These are phyloP conservation scores for Apeltes quadracus DNA, from an alignment of 2,113 vertebrate species.

Conservation along the genomic window DNA sequence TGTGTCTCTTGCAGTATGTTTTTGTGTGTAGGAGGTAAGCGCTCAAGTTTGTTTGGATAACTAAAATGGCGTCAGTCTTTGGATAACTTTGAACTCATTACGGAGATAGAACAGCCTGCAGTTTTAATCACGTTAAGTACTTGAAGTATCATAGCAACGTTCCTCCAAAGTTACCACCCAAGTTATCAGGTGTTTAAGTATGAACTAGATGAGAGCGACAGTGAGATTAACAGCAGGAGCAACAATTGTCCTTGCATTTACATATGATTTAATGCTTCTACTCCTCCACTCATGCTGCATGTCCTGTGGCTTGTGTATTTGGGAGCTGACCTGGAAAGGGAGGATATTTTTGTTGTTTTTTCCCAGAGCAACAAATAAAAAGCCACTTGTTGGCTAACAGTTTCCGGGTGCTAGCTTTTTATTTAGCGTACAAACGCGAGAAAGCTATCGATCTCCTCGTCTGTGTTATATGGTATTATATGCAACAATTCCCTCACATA, in stretches of 20 bases:
- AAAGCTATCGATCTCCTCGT: too few species aligned
- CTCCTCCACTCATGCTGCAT: background rate
- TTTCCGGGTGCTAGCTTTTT: too few species aligned
- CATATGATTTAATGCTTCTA: background rate
- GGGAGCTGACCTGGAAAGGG: background rate
- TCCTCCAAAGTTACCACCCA: too few species aligned
- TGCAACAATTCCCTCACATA: too few species aligned
- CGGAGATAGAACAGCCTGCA: background rate
- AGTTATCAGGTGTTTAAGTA: background rate
- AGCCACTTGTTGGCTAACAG: too few species aligned
- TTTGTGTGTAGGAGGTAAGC: constrained; percentile 44
- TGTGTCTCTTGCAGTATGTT: background rate
- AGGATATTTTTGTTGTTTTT: too few species aligned
- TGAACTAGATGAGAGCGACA: background rate
- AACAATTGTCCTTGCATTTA: background rate
- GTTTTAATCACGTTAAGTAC: background rate
- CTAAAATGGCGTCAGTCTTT: constrained; percentile 28
- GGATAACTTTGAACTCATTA: constrained; percentile 31
- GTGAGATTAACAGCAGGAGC: background rate
- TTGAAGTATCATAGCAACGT: background rate
- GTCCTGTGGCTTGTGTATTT: background rate
- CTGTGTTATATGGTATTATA: too few species aligned
- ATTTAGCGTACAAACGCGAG: too few species aligned
- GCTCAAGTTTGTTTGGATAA: constrained; percentile 46
- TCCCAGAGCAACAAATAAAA: too few species aligned